These are phyloP conservation scores for Origma solitaria DNA, from an alignment of 2,113 vertebrate genomes.

Conservation along the genomic window DNA sequence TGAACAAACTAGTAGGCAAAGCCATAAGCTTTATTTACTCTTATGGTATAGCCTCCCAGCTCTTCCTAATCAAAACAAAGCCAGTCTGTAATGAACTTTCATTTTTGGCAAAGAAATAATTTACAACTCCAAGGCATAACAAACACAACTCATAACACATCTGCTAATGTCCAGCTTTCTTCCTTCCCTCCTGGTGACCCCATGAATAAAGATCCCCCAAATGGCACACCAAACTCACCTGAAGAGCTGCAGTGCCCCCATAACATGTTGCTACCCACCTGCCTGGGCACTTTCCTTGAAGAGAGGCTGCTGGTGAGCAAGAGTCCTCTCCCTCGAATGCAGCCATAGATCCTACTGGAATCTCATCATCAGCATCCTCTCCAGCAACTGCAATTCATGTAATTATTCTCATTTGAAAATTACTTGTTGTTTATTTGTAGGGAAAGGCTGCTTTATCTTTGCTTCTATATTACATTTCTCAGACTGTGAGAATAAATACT, in stretches of 20 bases:
- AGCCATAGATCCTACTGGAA: accelerated
- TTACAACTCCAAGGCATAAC: background rate
- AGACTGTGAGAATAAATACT: background rate
- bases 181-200: background rate
- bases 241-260: background rate
- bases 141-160: background rate
- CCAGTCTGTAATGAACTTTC: background rate
- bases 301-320: background rate
- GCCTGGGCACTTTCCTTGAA: background rate
- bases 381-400: background rate
- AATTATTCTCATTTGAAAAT: background rate
- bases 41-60: background rate
- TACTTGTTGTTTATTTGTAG: background rate
- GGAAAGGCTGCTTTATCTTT: background rate
- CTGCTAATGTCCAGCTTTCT: background rate
- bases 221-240: background rate
- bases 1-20: background rate
- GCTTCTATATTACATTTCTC: background rate
- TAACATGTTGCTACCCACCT: background rate
- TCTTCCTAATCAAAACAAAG: slow-evolving; percentile 38
- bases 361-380: background rate
- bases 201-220: background rate
- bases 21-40: background rate
- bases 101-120: background rate
- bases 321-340: background rate